These are phyloP conservation scores for Drosophila parthenogenetica DNA, from an alignment of 2,888 invertebrate species.

Conservation along the genomic window DNA sequence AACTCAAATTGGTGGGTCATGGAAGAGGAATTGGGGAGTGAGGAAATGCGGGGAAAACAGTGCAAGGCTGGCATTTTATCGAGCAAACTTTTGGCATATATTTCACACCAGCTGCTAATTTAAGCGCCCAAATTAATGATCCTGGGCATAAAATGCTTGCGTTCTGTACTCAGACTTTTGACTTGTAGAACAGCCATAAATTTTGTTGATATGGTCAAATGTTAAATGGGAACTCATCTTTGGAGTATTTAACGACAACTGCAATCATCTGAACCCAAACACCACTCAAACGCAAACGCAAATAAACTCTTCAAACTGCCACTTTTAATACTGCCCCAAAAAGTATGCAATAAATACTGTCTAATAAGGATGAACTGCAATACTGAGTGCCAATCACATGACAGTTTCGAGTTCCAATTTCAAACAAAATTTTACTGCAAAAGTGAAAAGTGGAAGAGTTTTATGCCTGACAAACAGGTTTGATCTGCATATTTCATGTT, in stretches of 20 bases:
- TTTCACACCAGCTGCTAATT: conserved; percentile 80
- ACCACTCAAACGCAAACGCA: not conserved
- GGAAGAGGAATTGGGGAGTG: not conserved
- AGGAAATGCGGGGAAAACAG: not conserved
- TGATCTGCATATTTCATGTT: not conserved
- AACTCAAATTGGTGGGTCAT: not conserved
- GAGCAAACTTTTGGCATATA: conserved; percentile 78
- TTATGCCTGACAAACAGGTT: no score
- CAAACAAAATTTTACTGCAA: not conserved
- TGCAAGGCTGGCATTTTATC: conserved; percentile 62
- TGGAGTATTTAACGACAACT: conserved; percentile 6
- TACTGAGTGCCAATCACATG: not conserved
- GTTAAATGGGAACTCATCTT: conserved; percentile 24
- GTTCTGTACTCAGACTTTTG: conserved; percentile 14
- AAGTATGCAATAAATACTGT: not conserved
- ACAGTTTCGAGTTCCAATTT: not conserved
- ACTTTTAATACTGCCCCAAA: not conserved
- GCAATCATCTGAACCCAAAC: conserved; percentile 10
- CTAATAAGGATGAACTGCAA: not conserved
- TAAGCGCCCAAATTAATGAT: conserved; percentile 71
- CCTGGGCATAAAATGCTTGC: conserved; percentile 53
- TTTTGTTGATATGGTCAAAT: conserved; percentile 39
- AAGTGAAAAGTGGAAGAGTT: not conserved
- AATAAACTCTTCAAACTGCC: not conserved
- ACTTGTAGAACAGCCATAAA: conserved; percentile 24